Conservation (phyloP, 2,113 vertebrate genomes). For the Oreocharis arfaki region DNA sequence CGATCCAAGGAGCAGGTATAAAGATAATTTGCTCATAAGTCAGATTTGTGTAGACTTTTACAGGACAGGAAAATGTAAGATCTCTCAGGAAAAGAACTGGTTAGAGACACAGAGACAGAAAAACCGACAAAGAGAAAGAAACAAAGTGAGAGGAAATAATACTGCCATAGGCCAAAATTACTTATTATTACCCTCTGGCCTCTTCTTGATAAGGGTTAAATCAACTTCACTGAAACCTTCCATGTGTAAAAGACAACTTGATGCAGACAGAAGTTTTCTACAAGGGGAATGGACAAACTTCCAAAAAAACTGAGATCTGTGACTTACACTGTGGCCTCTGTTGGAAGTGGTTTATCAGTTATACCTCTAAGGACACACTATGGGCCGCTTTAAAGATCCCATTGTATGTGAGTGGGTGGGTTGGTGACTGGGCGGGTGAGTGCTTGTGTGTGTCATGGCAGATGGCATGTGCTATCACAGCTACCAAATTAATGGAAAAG, state of each 20-base stretch:
- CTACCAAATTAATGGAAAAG: neutral
- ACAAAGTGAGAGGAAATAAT: neutral
- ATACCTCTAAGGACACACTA: neutral
- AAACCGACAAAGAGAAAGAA: neutral
- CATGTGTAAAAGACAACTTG: neutral
- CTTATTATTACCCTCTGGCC: neutral
- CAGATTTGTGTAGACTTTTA: neutral
- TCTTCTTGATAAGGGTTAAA: neutral
- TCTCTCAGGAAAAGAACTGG: neutral
- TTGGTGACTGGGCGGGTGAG: neutral
- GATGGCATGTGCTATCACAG: neutral
- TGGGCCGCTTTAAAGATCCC: neutral
- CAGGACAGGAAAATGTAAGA: neutral
- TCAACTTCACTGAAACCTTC: neutral
- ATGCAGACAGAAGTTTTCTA: neutral
- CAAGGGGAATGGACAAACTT: neutral
- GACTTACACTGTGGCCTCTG: neutral
- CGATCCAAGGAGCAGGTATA: neutral
- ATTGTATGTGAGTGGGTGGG: neutral
- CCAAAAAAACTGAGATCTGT: neutral
- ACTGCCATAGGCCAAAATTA: neutral
- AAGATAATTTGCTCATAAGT: neutral
- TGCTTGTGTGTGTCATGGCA: neutral
- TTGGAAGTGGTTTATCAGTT: neutral
- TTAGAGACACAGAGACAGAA: neutral